phyloP scores from a whole-genome alignment of 2,113 vertebrate genomes.

The Argyrosomus japonicus region DNA sequence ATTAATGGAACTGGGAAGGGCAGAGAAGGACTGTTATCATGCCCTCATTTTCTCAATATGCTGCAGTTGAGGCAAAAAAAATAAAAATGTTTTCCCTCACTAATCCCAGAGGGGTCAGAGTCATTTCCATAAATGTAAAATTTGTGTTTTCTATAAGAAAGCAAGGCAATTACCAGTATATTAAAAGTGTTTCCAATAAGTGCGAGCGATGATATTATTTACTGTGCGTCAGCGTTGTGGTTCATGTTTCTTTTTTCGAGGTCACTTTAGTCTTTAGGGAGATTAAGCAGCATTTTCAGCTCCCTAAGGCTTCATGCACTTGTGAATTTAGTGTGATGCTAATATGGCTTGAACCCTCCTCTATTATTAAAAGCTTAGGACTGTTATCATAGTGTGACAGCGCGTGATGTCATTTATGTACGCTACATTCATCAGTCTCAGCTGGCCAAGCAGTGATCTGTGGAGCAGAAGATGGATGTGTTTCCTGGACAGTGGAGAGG shows the following conservation, averaged over 20 bases:
- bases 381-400: constrained; percentile 23
- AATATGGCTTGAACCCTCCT: constrained; percentile 20
- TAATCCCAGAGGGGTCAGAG: constrained; percentile 35
- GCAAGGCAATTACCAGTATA: constrained; percentile 37
- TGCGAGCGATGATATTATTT: constrained; percentile 14
- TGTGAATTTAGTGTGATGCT: constrained; percentile 46
- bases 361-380: constrained; percentile 27
- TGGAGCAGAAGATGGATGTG: constrained; percentile 28
- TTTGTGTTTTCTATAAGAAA: constrained; percentile 32
- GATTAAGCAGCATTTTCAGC: constrained; percentile 31
- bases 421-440: constrained; percentile 41
- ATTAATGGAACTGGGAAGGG: constrained; percentile 70
- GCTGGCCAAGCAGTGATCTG: constrained; percentile 38
- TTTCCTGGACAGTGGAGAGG: constrained; percentile 21
- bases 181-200: neutral
- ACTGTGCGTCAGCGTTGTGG: constrained; percentile 24
- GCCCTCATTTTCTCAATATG: constrained; percentile 56
- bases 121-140: constrained; percentile 37
- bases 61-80: constrained; percentile 26
- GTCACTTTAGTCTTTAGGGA: constrained; percentile 35
- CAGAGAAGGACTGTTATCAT: constrained; percentile 55
- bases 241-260: constrained; percentile 28
- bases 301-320: constrained; percentile 33
- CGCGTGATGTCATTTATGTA: constrained; percentile 28
- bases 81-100: constrained; percentile 28